phyloP scores from a whole-genome alignment of 2,888 invertebrate species.

The Rotaria sp. region DNA sequence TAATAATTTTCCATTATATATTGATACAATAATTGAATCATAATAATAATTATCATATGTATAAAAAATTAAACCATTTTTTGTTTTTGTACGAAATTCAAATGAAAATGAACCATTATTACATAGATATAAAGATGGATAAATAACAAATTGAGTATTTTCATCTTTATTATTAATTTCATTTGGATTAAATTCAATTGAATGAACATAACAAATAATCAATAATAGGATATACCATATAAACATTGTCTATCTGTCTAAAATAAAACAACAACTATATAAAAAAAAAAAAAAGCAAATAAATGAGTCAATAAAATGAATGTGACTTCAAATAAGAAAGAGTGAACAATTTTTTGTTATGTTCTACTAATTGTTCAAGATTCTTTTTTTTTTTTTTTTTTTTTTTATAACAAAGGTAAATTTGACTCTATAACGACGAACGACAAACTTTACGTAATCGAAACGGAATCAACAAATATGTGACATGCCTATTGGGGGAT shows the following conservation, averaged over 20 bases:
- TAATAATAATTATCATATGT: neutral
- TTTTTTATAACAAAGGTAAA: neutral
- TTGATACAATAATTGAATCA: neutral
- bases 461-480: neutral
- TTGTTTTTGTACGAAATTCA: constrained; percentile 17
- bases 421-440: neutral
- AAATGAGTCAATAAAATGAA: neutral
- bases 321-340: neutral
- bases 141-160: constrained; percentile 21
- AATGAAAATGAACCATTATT: constrained; percentile 29
- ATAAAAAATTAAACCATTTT: constrained; percentile 16
- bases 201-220: neutral
- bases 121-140: constrained; percentile 10
- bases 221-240: neutral
- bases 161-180: neutral
- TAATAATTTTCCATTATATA: neutral
- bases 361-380: neutral
- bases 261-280: neutral
- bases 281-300: too few relatives aligned
- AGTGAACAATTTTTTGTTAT: neutral
- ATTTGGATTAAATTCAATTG: neutral
- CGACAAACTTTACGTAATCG: neutral
- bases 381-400: neutral
- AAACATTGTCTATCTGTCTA: neutral
- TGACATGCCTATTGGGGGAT: neutral